Evolutionary conservation across 2,797 vertebrate genomes (phyloP).

Genomic region (Phyllotis vaccarum): DNA sequence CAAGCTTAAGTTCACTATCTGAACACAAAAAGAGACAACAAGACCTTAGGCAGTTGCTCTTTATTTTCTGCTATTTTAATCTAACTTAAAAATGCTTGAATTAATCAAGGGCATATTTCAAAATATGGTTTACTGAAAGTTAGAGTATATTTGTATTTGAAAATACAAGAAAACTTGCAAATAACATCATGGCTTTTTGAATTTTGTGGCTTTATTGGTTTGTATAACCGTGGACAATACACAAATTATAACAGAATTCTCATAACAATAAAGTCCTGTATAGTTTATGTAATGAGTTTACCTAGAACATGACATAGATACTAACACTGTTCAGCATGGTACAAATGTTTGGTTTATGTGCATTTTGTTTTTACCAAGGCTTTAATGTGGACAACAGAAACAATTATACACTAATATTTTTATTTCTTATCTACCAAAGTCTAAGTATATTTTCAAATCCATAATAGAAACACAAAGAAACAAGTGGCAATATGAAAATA

Average conservation of each 20-base stretch:
- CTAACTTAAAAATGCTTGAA: neutral
- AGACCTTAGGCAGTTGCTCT: neutral
- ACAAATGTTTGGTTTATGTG: too few species aligned
- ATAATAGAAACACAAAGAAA: neutral
- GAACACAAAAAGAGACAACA: slow-evolving; percentile 1
- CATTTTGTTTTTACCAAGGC: too few species aligned
- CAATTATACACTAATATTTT: neutral
- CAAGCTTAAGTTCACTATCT: slow-evolving; percentile 25
- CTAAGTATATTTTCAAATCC: neutral
- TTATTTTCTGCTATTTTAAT: slow-evolving; percentile 61
- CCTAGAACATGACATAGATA: neutral
- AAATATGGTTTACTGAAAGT: neutral
- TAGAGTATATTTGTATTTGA: neutral
- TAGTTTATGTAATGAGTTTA: neutral
- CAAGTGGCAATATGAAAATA: neutral
- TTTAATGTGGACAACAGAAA: neutral
- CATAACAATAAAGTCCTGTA: neutral
- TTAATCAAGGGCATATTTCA: slow-evolving; percentile 50
- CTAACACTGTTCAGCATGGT: neutral
- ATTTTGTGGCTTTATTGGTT: neutral
- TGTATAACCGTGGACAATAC: neutral
- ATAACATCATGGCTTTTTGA: neutral
- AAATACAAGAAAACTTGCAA: neutral
- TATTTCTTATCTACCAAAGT: neutral
- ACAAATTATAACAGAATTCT: neutral